Evolutionary conservation across 2,113 vertebrate species (phyloP).

Genomic region (Merops nubicus): DNA sequence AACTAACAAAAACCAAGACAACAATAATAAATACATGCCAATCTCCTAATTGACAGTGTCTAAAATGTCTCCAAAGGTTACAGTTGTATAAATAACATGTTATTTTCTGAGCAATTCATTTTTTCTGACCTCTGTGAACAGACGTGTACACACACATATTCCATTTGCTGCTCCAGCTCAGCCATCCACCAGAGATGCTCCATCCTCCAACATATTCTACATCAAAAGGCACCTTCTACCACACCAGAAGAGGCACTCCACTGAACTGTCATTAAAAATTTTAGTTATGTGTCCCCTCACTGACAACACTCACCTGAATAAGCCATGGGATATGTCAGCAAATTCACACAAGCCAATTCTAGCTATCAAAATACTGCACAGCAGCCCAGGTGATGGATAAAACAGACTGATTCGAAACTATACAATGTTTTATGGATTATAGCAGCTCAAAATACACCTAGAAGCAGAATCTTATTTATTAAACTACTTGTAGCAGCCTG

Average conservation of each 20-base stretch:
- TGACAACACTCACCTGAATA: not conserved
- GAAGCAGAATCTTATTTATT: conserved; percentile 49
- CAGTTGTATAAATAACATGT: not conserved
- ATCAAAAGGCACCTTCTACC: not conserved
- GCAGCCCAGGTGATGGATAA: not conserved
- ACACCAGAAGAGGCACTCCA: not conserved
- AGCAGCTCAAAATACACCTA: conserved; percentile 8
- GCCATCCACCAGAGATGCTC: not conserved
- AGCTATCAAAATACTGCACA: not conserved
- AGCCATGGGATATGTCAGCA: not conserved
- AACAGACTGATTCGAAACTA: not conserved
- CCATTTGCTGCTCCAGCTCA: conserved; percentile 15
- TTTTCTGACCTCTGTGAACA: not conserved
- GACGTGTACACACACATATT: not conserved
- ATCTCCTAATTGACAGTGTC: not conserved
- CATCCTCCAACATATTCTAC: not conserved
- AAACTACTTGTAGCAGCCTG: conserved; percentile 25
- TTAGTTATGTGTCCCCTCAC: not conserved
- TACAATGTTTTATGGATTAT: conserved; percentile 33
- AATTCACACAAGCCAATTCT: not conserved
- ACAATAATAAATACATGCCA: not conserved
- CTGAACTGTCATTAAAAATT: not conserved
- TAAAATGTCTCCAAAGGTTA: not conserved
- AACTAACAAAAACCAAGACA: not conserved
- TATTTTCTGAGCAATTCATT: not conserved